Base-by-base conservation (phyloP, 2,797 vertebrate genomes). In the Buceros bicornis region DNA sequence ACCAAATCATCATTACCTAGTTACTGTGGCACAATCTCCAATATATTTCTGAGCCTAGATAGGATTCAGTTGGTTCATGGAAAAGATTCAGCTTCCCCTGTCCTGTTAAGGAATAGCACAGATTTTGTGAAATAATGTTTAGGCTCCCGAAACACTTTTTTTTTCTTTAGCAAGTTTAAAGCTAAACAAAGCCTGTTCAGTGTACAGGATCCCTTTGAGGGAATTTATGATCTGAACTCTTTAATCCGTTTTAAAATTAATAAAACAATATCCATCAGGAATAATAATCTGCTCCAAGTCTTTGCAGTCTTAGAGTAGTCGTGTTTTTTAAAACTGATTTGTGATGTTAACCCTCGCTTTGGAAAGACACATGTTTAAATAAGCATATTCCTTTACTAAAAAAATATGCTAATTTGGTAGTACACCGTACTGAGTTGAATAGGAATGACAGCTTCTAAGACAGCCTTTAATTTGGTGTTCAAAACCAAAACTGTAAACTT, bases 391-490 rank as follows among this genome's bases (percentile, higher is more conserved):
- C 96, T 97, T 97, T 95, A 96, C 97, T 97, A 73, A 95, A 94
- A 96, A 97, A 92, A 97, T 83, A 97, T 98, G 97, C 95, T 98
- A 98, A 98, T 98, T 98, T 97, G 95, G 97, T 97, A 97, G 97
- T 97, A 96, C 95, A 97, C 97, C 5, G 87, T 97, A 82, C 96
- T 40, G 94, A 97, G 97, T 93, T 98, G 97, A 98, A 97, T 97
- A 96, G 96, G 95, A 98, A 93, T 98, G 98, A 98, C 97, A 98
- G 97, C 96, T 98, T 98, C 97, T 15, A 93, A 98, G 98, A 98
- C 97, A 98, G 97, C 97, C 97, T 98, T 98, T 98, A 98, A 98
- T 98, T 98, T 98, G 97, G 97, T 97, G 97, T 97, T 98, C 98
- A 98, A 98, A 98, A 97, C 98, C 97, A 96, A 98, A 98, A 97